Evolutionary conservation across 2,113 vertebrate genomes (phyloP).

Genomic region (Promerops cafer): DNA sequence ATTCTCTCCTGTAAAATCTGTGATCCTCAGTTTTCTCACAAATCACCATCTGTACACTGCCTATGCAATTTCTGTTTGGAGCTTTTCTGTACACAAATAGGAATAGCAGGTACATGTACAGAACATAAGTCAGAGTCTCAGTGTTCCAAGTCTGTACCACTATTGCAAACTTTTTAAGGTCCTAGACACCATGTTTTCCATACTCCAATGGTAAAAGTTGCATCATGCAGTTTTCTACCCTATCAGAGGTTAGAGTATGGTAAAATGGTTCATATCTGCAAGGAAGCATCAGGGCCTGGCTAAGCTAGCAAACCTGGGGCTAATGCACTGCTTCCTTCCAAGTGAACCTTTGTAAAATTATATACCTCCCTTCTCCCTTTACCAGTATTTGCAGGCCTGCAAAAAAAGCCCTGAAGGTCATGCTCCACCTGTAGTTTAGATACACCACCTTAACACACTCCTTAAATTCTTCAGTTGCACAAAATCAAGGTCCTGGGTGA

Average conservation of each 20-base stretch:
- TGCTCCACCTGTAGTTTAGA: neutral
- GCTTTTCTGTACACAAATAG: neutral
- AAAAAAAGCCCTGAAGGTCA: neutral
- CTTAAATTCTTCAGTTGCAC: neutral
- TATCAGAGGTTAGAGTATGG: neutral
- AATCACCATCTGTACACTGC: neutral
- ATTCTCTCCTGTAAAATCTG: neutral
- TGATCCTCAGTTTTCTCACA: neutral
- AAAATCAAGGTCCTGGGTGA: neutral
- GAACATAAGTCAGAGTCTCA: neutral
- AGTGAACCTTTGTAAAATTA: neutral
- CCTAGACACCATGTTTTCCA: neutral
- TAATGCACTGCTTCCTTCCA: neutral
- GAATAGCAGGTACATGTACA: neutral
- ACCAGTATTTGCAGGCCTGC: neutral
- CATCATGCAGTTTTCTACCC: neutral
- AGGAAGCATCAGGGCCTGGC: neutral
- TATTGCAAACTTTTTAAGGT: neutral
- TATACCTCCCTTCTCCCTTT: fast-evolving
- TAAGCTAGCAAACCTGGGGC: neutral
- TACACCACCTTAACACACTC: neutral
- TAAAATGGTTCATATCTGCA: too few species aligned
- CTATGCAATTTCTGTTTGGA: neutral
- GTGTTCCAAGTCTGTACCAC: neutral
- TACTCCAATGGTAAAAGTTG: neutral